These are phyloP conservation scores for Leptarthrus brevirostris DNA, from an alignment of 2,888 invertebrate genomes.

Conservation along the genomic window DNA sequence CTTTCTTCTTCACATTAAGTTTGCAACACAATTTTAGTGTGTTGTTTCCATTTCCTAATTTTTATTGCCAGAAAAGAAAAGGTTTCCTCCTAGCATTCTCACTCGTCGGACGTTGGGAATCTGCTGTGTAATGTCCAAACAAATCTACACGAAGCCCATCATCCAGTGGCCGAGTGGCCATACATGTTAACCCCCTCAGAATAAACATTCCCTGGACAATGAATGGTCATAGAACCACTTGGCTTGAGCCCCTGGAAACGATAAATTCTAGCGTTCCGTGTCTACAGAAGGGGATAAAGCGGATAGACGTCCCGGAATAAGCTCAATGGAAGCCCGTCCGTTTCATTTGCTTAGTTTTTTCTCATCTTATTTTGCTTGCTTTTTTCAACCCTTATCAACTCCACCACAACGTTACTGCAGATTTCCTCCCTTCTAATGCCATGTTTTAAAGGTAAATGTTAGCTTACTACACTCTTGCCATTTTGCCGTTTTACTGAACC, in stretches of 20 bases:
- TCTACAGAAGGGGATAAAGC: constrained; percentile 32
- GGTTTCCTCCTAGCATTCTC: constrained; percentile 3
- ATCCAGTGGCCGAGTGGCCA: constrained; percentile 41
- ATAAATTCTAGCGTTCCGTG: constrained; percentile 40
- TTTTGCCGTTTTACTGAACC: constrained; percentile 25
- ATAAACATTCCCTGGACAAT: constrained; percentile 29
- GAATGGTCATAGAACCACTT: constrained; percentile 41
- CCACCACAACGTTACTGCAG: not conserved
- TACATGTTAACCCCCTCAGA: constrained; percentile 21
- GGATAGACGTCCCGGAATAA: constrained; percentile 47
- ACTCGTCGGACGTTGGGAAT: constrained; percentile 29
- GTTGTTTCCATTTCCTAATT: constrained; percentile 45
- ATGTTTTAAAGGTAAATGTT: constrained; percentile 41
- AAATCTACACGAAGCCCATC: constrained; percentile 46
- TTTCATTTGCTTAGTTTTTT: constrained; percentile 42
- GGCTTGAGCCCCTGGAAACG: constrained; percentile 45
- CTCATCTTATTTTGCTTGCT: constrained; percentile 17
- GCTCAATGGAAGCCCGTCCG: constrained; percentile 37
- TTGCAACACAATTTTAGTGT: constrained; percentile 43
- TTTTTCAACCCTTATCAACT: constrained; percentile 6
- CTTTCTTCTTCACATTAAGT: constrained; percentile 31
- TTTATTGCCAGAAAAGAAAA: constrained; percentile 35
- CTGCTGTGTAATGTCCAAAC: constrained; percentile 43
- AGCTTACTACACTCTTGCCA: constrained; percentile 18
- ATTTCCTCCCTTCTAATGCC: not conserved